Evolutionary conservation across 1,140 invertebrate genomes (phyloP), one percentile per base, ranked within the genome.

Genomic region (Propsilocerus akamusi): DNA sequence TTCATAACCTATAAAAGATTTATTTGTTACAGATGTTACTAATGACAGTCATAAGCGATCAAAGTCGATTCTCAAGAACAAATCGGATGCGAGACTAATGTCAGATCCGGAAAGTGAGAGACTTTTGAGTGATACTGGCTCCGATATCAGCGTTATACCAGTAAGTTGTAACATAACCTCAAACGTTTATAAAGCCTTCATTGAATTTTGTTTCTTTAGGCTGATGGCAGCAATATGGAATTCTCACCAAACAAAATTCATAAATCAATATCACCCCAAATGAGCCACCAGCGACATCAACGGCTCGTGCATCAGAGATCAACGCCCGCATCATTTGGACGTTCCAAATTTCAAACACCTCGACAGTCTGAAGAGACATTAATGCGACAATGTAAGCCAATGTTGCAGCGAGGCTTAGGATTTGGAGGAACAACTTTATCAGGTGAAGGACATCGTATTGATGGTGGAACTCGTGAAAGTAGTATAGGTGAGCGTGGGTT

Each of bases 31-130:
- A 50, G 34, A 49, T 56, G 51, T 25, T 55, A 49, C 28, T 62
- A 61, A 59, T 55, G 78, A 79, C 61, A 71, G 70, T 51, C 76
- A 75, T 53, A 68, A 76, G 26, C 68, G 73, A 57, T 81, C 77
- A 46, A 86, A 83, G 65, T 86, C 82, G 51, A 86, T 86, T 59
- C 65, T 87, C 55, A 86, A 85, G 69, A 80, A 81, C 56, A 72
- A 72, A 63, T 78, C 80, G 30, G 81, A 83, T 57, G 71, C 63
- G 55, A 58, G 60, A 49, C 28, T 57, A 60, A 51, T 53, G 52
- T 48, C 67, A 47, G 73, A 81, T 62, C 81, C 82, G 23, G 84
- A 87, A 64, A 84, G 79, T 50, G 83, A 86, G 64, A 77, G 83
- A 54, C 70, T 87, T 26, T 78, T 86, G 52, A 71, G 76, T 8